Evolutionary conservation across 2,797 vertebrate genomes (phyloP), one percentile per base, ranked within the genome.

Genomic region (Sarcoramphus papa): DNA sequence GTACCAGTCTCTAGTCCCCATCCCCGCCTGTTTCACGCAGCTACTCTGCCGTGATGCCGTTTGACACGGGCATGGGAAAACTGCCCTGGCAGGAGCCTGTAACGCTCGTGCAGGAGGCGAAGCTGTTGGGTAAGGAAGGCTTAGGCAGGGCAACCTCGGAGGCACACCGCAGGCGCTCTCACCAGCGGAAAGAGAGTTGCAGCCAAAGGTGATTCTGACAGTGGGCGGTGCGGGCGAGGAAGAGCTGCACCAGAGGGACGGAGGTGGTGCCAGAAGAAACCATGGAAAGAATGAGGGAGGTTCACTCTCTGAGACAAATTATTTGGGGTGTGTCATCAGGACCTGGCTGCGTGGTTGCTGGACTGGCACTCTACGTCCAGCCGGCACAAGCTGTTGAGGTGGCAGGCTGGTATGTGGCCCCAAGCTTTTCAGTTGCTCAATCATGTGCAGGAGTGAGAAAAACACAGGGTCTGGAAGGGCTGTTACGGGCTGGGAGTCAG

Each of bases 211-310:
- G 75, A 82, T 64, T 70, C 77, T 45, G 79, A n/a, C 28, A 3
- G 60, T 31, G 75, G 93, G 95, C 10, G 70, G 84, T 70, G 68
- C 35, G 18, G 56, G 37, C 1, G 18, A 86, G 88, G 79, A 94
- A 90, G 88, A 80, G 85, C 77, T 59, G 73, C 91, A 84, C 22
- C 68, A 40, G 85, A 75, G 72, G 65, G 91, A 85, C 10, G 64
- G 82, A 96, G 91, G 87, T 68, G 92, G 68, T 89, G 84, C 95
- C 87, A 83, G 90, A 78, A 89, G 93, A 94, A 96, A 96, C 88
- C 93, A 40, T 40, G 95, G 94, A 79, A 97, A 89, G 92, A 97
- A 96, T 95, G 94, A 95, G 92, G 96, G 93, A 97, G 93, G 97
- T 57, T 96, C 81, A 50, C 63, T 68, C 90, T 94, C 72, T 2